Conservation (phyloP, 2,888 invertebrate genomes). For the Oxystoma pomonae region DNA sequence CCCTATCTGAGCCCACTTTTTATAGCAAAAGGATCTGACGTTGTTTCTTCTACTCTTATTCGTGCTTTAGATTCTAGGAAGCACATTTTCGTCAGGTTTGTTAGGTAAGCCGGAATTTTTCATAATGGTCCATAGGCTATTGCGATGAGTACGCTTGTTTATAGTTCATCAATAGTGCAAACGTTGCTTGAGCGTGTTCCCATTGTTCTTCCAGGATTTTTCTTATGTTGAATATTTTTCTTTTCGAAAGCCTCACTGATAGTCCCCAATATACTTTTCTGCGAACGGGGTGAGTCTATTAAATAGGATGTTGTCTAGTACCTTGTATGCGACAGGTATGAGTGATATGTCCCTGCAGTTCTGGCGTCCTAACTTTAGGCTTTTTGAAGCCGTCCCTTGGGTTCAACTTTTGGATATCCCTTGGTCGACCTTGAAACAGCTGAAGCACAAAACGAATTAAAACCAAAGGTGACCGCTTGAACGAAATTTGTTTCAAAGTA, state of each 20-base stretch:
- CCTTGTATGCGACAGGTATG: background rate
- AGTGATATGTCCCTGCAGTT: no score
- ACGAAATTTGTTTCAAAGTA: no score
- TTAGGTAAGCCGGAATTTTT: background rate
- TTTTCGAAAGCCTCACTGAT: background rate
- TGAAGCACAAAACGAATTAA: no score
- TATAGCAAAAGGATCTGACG: slow-evolving; percentile 1
- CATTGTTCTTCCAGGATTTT: background rate
- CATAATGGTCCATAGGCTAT: background rate
- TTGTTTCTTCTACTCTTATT: background rate
- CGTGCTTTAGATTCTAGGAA: background rate
- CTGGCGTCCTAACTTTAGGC: no score
- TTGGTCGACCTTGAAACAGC: no score
- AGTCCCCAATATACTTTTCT: background rate
- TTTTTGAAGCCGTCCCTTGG: no score
- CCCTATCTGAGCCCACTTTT: background rate
- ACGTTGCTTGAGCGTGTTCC: background rate
- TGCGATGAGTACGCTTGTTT: background rate
- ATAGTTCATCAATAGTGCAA: background rate
- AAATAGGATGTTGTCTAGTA: background rate
- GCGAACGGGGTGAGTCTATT: background rate
- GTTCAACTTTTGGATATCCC: no score
- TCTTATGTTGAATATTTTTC: background rate
- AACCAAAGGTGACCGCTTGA: no score
- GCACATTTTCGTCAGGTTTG: slow-evolving; percentile 1